Conservation (phyloP, 2,888 invertebrate genomes). For the Clivina fossor region DNA sequence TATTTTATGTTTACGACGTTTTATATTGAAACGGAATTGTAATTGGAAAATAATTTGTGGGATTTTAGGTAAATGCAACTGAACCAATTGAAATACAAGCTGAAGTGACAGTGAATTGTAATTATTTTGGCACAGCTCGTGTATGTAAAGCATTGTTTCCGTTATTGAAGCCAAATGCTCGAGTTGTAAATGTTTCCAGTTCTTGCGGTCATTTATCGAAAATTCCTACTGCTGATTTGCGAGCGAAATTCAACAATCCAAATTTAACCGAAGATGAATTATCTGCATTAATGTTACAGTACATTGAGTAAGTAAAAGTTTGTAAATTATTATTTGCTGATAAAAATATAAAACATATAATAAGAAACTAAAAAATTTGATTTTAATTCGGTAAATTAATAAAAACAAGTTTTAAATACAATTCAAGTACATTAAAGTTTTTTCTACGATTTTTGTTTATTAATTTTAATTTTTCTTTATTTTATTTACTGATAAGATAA, state of each 20-base stretch:
- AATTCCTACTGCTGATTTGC: constrained; percentile 58
- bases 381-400: not conserved
- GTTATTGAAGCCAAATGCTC: constrained; percentile 62
- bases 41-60: not conserved
- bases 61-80: constrained; percentile 52
- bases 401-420: not conserved
- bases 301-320: constrained; percentile 51
- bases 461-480: constrained; percentile 20
- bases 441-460: not conserved
- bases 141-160: constrained; percentile 68
- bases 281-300: constrained; percentile 61
- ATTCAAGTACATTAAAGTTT: not conserved
- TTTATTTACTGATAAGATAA: too few species aligned
- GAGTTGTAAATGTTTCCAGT: constrained; percentile 72
- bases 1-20: not conserved
- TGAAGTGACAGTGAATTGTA: constrained; percentile 63
- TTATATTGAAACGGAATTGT: not conserved
- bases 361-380: too few species aligned
- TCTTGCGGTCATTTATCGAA: constrained; percentile 60
- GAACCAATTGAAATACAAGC: constrained; percentile 67
- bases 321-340: not conserved
- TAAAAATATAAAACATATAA: too few species aligned
- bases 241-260: constrained; percentile 55
- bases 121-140: constrained; percentile 63
- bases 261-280: constrained; percentile 60